Evolutionary conservation across 2,888 invertebrate species (phyloP).

Genomic region (Crepidodera aurea): DNA sequence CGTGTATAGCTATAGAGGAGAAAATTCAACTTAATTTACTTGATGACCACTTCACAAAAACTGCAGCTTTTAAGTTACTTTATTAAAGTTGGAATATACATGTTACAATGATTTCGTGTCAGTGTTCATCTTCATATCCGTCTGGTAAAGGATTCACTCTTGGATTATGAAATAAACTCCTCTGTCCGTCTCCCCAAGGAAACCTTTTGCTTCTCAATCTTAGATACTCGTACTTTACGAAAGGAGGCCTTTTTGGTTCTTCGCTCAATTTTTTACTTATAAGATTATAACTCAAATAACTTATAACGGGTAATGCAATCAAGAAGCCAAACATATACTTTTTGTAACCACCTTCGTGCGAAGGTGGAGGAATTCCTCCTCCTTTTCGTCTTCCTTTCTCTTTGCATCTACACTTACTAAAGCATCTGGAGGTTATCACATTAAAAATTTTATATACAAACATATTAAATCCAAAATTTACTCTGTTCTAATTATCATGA

Average conservation of each 20-base stretch:
- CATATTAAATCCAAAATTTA: too few relatives aligned
- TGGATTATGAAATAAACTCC: conserved; percentile 86
- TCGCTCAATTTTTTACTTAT: conserved; percentile 60
- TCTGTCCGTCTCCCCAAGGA: conserved; percentile 92
- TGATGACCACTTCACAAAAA: too few relatives aligned
- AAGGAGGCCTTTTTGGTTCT: conserved; percentile 68
- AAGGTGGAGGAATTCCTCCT: conserved; percentile 22
- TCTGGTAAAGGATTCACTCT: conserved; percentile 77
- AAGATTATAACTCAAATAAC: conserved; percentile 74
- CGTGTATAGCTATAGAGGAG: too few relatives aligned
- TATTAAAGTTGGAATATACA: too few relatives aligned
- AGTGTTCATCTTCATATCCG: conserved; percentile 74
- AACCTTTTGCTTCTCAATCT: conserved; percentile 81
- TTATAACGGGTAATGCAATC: conserved; percentile 75
- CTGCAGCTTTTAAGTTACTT: too few relatives aligned
- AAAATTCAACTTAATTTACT: too few relatives aligned
- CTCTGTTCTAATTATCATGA: too few relatives aligned
- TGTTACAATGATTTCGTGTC: too few relatives aligned
- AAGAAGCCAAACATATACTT: conserved; percentile 81
- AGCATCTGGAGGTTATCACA: too few relatives aligned
- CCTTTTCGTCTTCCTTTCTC: too few relatives aligned
- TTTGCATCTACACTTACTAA: too few relatives aligned
- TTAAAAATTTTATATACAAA: too few relatives aligned
- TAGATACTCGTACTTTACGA: conserved; percentile 80
- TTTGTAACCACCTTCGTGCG: conserved; percentile 66